phyloP scores from a whole-genome alignment of 2,113 vertebrate species.

The Apodemus speciosus region DNA sequence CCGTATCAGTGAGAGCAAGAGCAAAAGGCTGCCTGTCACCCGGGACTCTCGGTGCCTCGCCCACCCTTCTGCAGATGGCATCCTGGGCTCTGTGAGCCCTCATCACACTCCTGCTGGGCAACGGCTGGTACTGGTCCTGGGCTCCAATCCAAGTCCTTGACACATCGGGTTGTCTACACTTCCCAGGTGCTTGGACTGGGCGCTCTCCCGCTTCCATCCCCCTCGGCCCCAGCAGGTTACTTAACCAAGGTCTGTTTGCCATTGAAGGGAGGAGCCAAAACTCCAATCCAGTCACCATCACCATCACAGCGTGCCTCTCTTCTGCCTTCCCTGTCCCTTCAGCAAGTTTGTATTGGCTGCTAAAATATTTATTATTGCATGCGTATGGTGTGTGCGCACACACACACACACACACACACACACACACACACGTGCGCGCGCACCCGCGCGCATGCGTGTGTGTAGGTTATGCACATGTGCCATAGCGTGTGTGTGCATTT shows the following conservation, averaged over 20 bases:
- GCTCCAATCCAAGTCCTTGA: background rate
- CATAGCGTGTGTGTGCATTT: background rate
- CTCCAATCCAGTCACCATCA: background rate
- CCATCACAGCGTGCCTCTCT: rapidly evolving
- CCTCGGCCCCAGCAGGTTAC: background rate
- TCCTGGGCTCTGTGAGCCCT: background rate
- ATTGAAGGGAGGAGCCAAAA: background rate
- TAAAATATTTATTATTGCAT: background rate
- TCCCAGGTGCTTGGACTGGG: background rate
- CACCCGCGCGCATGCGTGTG: too few relatives aligned
- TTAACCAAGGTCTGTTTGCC: background rate
- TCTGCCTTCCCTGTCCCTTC: background rate
- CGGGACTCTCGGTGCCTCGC: background rate
- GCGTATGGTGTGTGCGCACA: background rate
- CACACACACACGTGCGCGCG: too few relatives aligned
- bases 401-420: too few relatives aligned
- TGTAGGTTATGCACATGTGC: background rate
- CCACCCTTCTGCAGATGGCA: background rate
- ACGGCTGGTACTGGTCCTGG: rapidly evolving
- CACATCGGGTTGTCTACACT: too few relatives aligned
- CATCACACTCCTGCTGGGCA: background rate
- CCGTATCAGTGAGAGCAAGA: background rate
- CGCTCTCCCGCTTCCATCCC: rapidly evolving
- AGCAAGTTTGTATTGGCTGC: background rate
- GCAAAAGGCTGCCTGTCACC: background rate